Evolutionary conservation across 2,888 invertebrate genomes (phyloP), one percentile per base, ranked within the genome.

Genomic region (Pandemis heparana): DNA sequence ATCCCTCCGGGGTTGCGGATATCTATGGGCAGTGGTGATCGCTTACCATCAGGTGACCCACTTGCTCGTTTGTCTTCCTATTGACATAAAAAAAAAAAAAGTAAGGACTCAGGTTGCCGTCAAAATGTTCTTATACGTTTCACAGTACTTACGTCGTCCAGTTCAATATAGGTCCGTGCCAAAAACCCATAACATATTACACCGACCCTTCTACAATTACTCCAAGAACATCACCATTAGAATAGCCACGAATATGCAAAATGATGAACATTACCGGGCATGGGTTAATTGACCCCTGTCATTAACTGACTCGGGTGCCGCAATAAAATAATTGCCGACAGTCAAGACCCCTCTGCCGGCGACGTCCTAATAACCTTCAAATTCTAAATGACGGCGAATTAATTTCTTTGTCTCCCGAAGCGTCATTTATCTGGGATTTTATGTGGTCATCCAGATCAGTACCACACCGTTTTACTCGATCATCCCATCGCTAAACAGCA

Each of bases 361-460:
- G 73, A 74, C 64, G 69, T 69, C 64, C 64, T 60, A 41, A 69
- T 69, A 69, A 32, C 59, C 69, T 59, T 69, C 51, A 73, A 69
- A 69, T 73, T 63, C 56, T 63, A 56, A 68, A 68, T 72, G 38
- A 56, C 67, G 18, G n/a, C 62, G 39, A 63, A 64, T 67, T 67
- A 66, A 53, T 73, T 69, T 43, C 16, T 64, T 74, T 39, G 39
- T 41, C 63, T 63, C 53, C 41, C 66, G 23, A 51, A 16, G 12
- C 23, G 23, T 23, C n/a, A 6, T 56, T 18, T 56, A 53, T 18
- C 18, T 18, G 10, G 23, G 23, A 32, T 32, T 32, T 32, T 32
- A 32, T 32, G 23, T 2, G 0, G 23, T 2, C 23, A 32, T 32
- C 23, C 23, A 32, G 4, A 32, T 32, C 23, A 32, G 3, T 32